Evolutionary conservation across 2,888 invertebrate species (phyloP).

Genomic region (Amiota communis): DNA sequence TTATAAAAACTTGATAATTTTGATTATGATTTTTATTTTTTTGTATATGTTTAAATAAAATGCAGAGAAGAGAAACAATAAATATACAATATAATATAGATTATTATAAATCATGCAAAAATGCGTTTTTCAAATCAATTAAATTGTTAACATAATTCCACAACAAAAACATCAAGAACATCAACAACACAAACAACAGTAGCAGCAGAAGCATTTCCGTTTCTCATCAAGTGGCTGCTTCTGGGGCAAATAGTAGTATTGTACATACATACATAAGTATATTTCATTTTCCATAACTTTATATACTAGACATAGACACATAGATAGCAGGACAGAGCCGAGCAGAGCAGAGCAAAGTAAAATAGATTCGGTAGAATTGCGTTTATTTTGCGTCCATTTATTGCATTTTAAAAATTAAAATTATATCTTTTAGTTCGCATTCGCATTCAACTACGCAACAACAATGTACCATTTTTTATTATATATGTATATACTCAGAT

Average conservation of each 20-base stretch:
- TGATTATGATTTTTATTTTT: conserved; percentile 5
- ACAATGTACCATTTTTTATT: conserved; percentile 7
- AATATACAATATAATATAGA: conserved; percentile 38
- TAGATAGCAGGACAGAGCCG: too few relatives aligned
- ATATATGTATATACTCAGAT: too few relatives aligned
- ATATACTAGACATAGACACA: too few relatives aligned
- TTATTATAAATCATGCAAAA: conserved; percentile 29
- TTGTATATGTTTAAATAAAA: neutral
- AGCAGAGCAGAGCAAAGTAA: neutral
- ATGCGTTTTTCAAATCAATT: conserved; percentile 24
- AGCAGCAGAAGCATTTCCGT: conserved; percentile 58
- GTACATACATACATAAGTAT: too few relatives aligned
- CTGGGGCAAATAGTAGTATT: neutral
- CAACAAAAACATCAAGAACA: conserved; percentile 42
- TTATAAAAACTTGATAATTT: neutral
- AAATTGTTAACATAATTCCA: conserved; percentile 40
- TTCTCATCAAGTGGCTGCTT: conserved; percentile 37
- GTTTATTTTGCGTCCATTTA: too few relatives aligned
- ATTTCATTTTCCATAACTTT: neutral
- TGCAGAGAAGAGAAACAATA: neutral
- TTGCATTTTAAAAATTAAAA: neutral
- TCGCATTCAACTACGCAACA: conserved; percentile 23
- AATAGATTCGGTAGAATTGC: neutral
- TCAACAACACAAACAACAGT: conserved; percentile 31
- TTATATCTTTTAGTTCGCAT: neutral